phyloP scores from a whole-genome alignment of 2,113 vertebrate species.

The Podarcis muralis region DNA sequence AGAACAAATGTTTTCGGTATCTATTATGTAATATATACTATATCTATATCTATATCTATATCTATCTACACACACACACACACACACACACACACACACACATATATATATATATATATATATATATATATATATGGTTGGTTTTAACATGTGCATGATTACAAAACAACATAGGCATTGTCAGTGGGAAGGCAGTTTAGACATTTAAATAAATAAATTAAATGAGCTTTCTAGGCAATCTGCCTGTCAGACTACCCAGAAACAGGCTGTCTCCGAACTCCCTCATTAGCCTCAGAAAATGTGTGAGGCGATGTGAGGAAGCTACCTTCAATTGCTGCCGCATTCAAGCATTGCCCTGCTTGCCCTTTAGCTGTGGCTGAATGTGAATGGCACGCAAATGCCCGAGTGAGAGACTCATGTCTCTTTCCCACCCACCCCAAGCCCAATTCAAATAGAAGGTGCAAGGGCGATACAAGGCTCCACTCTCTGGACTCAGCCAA shows the following conservation, averaged over 20 bases:
- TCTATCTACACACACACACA: no score
- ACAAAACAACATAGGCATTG: background rate
- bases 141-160: background rate
- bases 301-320: background rate
- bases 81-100: no score
- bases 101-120: background rate
- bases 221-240: background rate
- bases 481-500: background rate
- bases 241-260: background rate
- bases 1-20: background rate
- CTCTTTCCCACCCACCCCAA: background rate
- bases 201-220: background rate
- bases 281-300: background rate
- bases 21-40: background rate
- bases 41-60: background rate
- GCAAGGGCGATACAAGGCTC: background rate
- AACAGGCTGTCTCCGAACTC: background rate
- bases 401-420: background rate
- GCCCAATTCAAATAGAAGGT: background rate
- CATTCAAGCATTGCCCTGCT: background rate
- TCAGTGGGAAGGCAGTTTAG: background rate
- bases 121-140: background rate
- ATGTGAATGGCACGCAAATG: background rate
- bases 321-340: background rate
- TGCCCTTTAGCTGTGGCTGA: background rate